A percentile compares a stretch with the other conserved stretches of the same genome.
These are phyloP conservation scores for Montipora cactus DNA, from an alignment of 64 coral and sea anemone genomes.

Conservation along the genomic window DNA sequence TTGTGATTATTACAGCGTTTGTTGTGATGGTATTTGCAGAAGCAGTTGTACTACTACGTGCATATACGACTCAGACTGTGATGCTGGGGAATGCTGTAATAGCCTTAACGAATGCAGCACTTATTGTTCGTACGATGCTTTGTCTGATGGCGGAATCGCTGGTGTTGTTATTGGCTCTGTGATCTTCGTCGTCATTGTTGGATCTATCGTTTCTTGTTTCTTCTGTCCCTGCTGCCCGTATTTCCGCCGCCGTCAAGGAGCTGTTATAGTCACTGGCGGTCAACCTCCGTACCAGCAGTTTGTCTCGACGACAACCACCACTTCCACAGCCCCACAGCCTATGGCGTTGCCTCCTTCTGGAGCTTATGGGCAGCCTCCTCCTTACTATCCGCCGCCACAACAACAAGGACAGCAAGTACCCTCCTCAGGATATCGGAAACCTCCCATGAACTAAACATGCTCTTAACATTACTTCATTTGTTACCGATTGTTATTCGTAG, in stretches of 20 bases:
- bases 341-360: not conserved
- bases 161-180: not conserved
- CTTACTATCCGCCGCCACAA: not conserved
- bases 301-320: not conserved
- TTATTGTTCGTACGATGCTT: not conserved
- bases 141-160: not conserved
- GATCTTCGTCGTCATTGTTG: not conserved
- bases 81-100: not conserved
- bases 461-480: no score
- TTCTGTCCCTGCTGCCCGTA: slow-evolving; percentile 16
- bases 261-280: not conserved
- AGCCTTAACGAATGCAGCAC: not conserved
- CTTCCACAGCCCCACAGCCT: not conserved
- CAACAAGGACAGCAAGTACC: not conserved
- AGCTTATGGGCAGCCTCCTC: slow-evolving; percentile 1
- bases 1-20: not conserved
- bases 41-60: not conserved
- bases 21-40: not conserved
- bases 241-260: not conserved
- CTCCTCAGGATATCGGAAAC: not conserved
- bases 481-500: no score
- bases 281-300: not conserved
- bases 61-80: not conserved
- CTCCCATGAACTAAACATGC: not conserved
- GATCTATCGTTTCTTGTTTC: not conserved